Conservation (phyloP, 2,113 vertebrate species). For the Chloebia gouldiae region DNA sequence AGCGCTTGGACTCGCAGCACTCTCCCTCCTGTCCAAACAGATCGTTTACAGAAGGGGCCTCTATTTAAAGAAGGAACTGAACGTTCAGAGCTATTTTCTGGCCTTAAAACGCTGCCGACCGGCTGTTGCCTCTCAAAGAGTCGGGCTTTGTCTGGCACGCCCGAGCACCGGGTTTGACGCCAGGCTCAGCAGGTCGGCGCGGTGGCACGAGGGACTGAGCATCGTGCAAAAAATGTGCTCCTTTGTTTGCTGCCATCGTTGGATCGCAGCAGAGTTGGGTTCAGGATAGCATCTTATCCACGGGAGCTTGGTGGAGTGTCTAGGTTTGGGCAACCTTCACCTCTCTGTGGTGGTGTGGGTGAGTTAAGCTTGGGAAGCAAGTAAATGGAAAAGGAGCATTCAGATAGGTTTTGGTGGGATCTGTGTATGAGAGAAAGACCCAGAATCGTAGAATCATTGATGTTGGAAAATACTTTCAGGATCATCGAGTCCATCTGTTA, state of each 20-base stretch:
- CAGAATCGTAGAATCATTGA: not conserved
- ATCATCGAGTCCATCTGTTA: not conserved
- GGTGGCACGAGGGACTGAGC: not conserved
- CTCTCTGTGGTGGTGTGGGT: not conserved
- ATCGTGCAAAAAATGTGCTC: not conserved
- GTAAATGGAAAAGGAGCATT: not conserved
- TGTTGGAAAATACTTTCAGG: not conserved
- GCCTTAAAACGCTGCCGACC: slow-evolving; percentile 10
- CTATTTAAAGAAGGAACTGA: slow-evolving; percentile 64
- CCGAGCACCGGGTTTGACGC: not conserved
- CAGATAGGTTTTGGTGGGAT: not conserved
- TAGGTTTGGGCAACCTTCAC: not conserved
- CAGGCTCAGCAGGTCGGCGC: not conserved
- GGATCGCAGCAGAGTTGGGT: not conserved
- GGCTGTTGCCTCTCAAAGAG: slow-evolving; percentile 41
- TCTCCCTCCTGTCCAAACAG: slow-evolving; percentile 64
- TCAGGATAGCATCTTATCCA: not conserved
- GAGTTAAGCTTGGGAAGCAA: not conserved
- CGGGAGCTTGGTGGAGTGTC: not conserved
- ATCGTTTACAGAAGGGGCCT: slow-evolving; percentile 67
- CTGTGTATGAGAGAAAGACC: not conserved
- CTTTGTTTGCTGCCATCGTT: rapidly evolving
- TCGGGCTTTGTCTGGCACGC: not conserved
- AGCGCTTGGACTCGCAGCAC: slow-evolving; percentile 43
- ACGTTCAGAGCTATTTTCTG: slow-evolving; percentile 52